Base-by-base conservation (phyloP, 2,888 invertebrate genomes). In the Andrena praecox region DNA sequence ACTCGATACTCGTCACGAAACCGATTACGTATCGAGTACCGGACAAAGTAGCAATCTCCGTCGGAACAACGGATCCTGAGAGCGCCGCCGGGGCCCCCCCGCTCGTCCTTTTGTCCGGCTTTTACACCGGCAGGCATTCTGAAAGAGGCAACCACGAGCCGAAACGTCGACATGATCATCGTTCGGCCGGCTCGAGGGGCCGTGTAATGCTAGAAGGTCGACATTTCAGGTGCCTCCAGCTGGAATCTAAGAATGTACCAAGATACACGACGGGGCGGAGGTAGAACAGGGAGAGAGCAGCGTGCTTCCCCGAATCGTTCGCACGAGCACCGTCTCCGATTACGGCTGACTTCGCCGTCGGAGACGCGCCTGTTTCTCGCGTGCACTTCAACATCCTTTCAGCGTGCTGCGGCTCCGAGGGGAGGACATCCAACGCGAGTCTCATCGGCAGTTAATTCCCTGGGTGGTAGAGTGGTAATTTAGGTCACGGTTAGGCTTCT, bases 201-300 rank as follows among this genome's bases (percentile, higher is more conserved):
- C 72, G 82, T 84, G 85, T 85, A 82, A 86, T 80, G 84, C 76
- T 86, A 84, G 85, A 85, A 86, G 86, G 83, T 84, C 75, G 72
- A 72, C 84, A 62, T 68, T 73, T 80, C 78, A 69, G 31, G 59
- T 66, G 77, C 54, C 79, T 75, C 68, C 64, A 67, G 63, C 52
- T 70, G 69, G 70, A 77, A 77, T 71, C 77, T 48, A 66, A 71
- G 71, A 72, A 71, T 20, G 60, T 60, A 67, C 52, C 70, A 35
- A 71, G 66, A 71, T 67, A 67, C 60, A 66, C 71, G 50, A 1
- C 29, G 42, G 10, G 35, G 20, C 29, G 20, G 31, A 48, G 24
- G 42, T 24, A 27, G 60, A 29, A 50, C 56, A 31, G 50, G 24
- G 33, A n/a, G 20, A 56, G 42, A 66, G 27, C 54, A 66, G 27